Conservation (phyloP, 2,888 invertebrate genomes). For the Erynnis tages region DNA sequence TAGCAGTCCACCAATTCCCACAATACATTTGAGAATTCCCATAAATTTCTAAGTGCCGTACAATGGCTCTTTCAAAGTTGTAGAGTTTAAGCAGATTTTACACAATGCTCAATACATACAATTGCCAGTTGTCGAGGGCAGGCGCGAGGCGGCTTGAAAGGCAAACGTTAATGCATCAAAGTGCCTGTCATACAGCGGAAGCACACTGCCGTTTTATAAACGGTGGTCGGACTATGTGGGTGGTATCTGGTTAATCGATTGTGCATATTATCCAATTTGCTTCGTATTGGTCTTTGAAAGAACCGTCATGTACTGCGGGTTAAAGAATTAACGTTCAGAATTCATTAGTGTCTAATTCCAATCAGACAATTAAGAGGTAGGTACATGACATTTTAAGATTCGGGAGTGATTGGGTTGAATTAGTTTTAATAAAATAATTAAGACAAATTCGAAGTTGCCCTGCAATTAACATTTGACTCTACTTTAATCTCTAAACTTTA, state of each 20-base stretch:
- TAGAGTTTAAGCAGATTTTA: slow-evolving; percentile 7
- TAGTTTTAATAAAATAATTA: too few species aligned
- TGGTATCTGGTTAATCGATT: slow-evolving; percentile 52
- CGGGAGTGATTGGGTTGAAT: too few species aligned
- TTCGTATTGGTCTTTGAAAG: slow-evolving; percentile 25
- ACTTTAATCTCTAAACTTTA: too few species aligned
- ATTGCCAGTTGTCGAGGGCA: slow-evolving; percentile 27
- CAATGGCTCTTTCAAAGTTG: background rate
- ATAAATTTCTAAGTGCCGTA: background rate
- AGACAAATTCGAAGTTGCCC: too few species aligned
- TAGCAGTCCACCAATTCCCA: too few species aligned
- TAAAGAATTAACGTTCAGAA: background rate
- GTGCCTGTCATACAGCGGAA: slow-evolving; percentile 58
- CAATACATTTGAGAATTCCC: background rate
- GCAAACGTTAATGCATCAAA: slow-evolving; percentile 38
- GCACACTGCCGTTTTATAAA: slow-evolving; percentile 64
- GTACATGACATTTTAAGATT: too few species aligned
- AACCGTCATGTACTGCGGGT: slow-evolving; percentile 1
- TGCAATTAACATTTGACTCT: too few species aligned
- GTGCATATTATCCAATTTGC: slow-evolving; percentile 38
- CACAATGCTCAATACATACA: slow-evolving; percentile 19
- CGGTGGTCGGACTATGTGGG: slow-evolving; percentile 59
- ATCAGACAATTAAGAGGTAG: too few species aligned
- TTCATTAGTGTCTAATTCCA: too few species aligned
- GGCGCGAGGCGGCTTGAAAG: slow-evolving; percentile 30